phyloP scores from a whole-genome alignment of 2,888 invertebrate species.

The Eucera pruinosa region DNA sequence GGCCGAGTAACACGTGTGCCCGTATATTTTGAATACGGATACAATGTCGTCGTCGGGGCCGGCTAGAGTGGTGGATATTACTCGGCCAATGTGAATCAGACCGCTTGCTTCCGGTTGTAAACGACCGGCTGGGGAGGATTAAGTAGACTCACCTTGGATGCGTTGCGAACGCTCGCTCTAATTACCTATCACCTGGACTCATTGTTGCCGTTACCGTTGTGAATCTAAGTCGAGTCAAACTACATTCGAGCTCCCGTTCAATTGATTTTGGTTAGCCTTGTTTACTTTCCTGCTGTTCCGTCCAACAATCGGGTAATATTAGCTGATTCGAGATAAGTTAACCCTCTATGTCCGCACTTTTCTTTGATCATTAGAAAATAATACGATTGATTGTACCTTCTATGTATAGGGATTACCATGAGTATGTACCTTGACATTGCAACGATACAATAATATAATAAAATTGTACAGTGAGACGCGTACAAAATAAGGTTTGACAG shows the following conservation, averaged over 20 bases:
- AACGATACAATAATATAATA: no score
- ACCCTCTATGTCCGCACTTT: no score
- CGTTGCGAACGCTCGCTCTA: conserved; percentile 63
- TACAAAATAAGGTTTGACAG: no score
- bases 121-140: conserved; percentile 65
- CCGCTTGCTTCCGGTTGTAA: conserved; percentile 69
- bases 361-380: no score
- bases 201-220: conserved; percentile 41
- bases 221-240: conserved; percentile 6
- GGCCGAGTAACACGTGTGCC: conserved; percentile 66
- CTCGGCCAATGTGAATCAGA: conserved; percentile 61
- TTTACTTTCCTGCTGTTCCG: conserved; percentile 10
- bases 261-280: conserved; percentile 35
- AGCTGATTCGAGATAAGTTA: not conserved
- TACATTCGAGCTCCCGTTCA: conserved; percentile 11
- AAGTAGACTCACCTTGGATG: conserved; percentile 67
- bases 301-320: conserved; percentile 1
- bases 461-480: no score
- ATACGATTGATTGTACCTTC: no score
- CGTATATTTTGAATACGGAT: conserved; percentile 66
- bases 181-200: conserved; percentile 67
- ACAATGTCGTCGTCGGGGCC: conserved; percentile 60
- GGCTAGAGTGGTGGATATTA: conserved; percentile 57
- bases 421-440: no score
- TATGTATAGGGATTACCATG: no score